Percentiles rank a stretch among this genome's conserved stretches.
These are phyloP conservation scores for Prosapia bicincta DNA, from an alignment of 2,888 invertebrate species.

Conservation along the genomic window DNA sequence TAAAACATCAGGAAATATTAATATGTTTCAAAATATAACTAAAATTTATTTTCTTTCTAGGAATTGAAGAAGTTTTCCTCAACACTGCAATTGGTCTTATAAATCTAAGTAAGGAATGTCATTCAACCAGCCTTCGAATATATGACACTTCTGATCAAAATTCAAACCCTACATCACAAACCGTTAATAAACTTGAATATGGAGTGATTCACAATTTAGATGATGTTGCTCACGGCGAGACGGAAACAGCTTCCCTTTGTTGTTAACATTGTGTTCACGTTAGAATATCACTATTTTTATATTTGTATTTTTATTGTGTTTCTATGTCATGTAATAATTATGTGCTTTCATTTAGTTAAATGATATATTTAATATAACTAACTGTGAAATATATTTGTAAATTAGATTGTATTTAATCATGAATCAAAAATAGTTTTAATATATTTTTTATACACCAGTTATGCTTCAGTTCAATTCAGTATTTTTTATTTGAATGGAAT, in stretches of 20 bases:
- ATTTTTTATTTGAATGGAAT: too few species aligned
- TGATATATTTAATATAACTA: too few species aligned
- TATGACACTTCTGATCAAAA: conserved; percentile 55
- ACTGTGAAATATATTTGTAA: background rate
- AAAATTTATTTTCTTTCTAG: too few species aligned
- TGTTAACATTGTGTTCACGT: background rate
- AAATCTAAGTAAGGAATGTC: conserved; percentile 45
- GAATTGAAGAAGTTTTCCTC: conserved; percentile 70
- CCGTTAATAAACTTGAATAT: background rate
- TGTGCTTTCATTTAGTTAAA: background rate
- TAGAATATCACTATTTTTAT: background rate
- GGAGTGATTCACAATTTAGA: background rate
- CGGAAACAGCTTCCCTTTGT: background rate
- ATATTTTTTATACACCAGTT: too few species aligned
- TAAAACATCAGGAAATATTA: too few species aligned
- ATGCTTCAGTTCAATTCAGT: too few species aligned
- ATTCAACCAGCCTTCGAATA: conserved; percentile 49
- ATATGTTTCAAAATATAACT: too few species aligned
- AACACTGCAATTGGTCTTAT: conserved; percentile 61
- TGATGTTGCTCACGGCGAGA: background rate
- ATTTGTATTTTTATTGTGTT: background rate
- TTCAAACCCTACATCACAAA: background rate
- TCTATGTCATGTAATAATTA: background rate
- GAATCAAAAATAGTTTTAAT: background rate
- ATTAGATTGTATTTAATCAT: background rate